Evolutionary conservation across 2,113 vertebrate genomes (phyloP).

Genomic region (Semnopithecus entellus): DNA sequence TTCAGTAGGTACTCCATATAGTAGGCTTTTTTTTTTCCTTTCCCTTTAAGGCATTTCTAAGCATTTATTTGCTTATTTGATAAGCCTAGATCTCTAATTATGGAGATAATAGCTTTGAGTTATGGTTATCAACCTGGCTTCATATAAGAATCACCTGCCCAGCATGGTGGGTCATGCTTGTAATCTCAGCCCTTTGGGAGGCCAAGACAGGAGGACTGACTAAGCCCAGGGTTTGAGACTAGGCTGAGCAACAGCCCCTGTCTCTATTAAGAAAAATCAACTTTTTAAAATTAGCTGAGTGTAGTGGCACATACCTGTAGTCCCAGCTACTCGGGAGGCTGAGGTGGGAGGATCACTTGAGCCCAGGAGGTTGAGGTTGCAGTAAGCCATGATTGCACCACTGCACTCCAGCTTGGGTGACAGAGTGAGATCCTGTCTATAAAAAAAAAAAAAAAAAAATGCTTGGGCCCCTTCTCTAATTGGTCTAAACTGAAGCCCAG

Average conservation of each 20-base stretch:
- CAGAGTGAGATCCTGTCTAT: neutral
- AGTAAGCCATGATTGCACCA: neutral
- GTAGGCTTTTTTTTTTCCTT: neutral
- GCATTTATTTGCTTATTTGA: constrained; percentile 39
- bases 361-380: neutral
- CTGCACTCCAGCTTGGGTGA: neutral
- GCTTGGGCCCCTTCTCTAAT: neutral
- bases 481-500: neutral
- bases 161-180: neutral
- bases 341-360: neutral
- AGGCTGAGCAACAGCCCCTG: neutral
- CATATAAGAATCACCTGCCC: neutral
- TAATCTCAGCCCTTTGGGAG: neutral
- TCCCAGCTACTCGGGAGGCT: neutral
- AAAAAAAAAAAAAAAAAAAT: neutral
- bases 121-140: neutral
- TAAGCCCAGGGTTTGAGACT: neutral
- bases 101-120: constrained; percentile 4
- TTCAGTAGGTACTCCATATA: neutral
- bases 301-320: neutral
- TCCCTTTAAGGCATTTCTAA: constrained; percentile 30
- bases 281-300: too few species aligned
- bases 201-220: neutral
- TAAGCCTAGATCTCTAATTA: constrained; percentile 38
- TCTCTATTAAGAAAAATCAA: too few species aligned